phyloP scores from a whole-genome alignment of 2,113 vertebrate species.

The Leiothrix lutea region DNA sequence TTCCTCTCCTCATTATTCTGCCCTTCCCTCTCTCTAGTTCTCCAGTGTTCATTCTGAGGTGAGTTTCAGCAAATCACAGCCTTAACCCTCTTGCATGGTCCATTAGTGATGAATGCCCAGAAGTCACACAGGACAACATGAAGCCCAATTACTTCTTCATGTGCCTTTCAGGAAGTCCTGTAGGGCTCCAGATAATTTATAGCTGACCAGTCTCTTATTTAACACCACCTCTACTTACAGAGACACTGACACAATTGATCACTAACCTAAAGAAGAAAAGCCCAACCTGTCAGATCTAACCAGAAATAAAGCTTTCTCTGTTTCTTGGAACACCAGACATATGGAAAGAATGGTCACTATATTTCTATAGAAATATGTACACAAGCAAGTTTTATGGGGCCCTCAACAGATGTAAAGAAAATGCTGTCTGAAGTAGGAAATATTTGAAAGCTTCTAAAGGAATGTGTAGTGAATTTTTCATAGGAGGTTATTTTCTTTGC shows the following conservation, averaged over 20 bases:
- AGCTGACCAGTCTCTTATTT: background rate
- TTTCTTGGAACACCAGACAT: background rate
- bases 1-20: background rate
- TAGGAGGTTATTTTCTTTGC: background rate
- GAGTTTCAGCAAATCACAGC: background rate
- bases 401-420: conserved; percentile 24
- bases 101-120: conserved; percentile 65
- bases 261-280: conserved; percentile 48
- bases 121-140: conserved; percentile 31
- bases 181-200: conserved; percentile 58
- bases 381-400: background rate
- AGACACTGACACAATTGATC: background rate
- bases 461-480: background rate
- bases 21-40: background rate
- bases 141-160: conserved; percentile 71
- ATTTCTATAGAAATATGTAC: conserved; percentile 6
- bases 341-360: background rate
- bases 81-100: conserved; percentile 68
- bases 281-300: conserved; percentile 42
- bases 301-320: conserved; percentile 70
- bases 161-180: conserved; percentile 70
- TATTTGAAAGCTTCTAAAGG: background rate
- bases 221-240: background rate
- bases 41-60: background rate
- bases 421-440: background rate